Evolutionary conservation across 2,797 vertebrate genomes (phyloP).

Genomic region (Aldrovandia affinis): DNA sequence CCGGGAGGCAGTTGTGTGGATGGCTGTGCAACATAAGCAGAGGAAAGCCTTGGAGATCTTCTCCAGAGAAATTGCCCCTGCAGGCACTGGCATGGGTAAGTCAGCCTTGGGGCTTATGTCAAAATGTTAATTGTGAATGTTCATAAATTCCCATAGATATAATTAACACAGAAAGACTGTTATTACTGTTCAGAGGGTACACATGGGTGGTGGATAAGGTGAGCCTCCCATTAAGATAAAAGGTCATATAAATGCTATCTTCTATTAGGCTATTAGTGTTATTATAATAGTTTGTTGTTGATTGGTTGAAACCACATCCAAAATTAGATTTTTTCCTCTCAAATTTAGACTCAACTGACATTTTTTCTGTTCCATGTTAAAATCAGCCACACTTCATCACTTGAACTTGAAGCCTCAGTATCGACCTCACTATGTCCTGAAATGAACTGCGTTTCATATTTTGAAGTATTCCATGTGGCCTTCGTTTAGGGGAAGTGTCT

Average conservation of each 20-base stretch:
- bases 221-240: background rate
- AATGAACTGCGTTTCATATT: background rate
- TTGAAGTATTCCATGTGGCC: background rate
- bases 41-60: conserved; percentile 84
- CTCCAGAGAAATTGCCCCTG: conserved; percentile 79
- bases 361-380: background rate
- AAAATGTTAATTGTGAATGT: background rate
- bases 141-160: background rate
- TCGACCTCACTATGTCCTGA: background rate
- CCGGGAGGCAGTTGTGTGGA: conserved; percentile 84
- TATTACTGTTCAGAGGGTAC: background rate
- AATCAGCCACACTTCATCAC: background rate
- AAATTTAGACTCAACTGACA: background rate
- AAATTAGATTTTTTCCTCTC: background rate
- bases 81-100: conserved; percentile 86
- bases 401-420: background rate
- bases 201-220: background rate
- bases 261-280: background rate
- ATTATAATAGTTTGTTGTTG: background rate
- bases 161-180: background rate
- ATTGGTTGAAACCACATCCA: background rate
- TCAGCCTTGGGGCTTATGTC: background rate
- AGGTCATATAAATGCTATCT: background rate
- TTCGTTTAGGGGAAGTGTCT: background rate
- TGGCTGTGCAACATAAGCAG: conserved; percentile 82